Conservation (phyloP, 2,113 vertebrate species). For the Amblyornis subalaris region DNA sequence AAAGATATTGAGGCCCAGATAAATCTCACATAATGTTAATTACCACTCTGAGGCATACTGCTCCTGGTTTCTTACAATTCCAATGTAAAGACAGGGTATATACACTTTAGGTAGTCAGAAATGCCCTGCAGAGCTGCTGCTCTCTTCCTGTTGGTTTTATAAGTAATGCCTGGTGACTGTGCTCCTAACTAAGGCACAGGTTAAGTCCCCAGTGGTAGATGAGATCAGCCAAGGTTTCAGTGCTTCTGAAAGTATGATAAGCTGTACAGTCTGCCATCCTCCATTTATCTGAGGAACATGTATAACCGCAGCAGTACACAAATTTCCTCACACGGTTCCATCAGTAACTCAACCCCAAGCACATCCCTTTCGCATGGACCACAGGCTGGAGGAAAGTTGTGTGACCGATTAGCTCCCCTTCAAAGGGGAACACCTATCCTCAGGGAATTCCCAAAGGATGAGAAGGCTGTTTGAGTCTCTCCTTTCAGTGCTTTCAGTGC, state of each 20-base stretch:
- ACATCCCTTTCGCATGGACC: accelerated
- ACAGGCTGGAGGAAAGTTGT: background rate
- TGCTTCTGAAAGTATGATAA: background rate
- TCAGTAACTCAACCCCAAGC: background rate
- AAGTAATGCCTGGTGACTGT: background rate
- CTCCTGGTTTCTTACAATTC: background rate
- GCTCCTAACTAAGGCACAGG: background rate
- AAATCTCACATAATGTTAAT: background rate
- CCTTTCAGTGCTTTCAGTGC: background rate
- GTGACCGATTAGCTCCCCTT: background rate
- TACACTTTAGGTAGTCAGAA: background rate
- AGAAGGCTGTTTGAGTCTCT: background rate
- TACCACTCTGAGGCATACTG: background rate
- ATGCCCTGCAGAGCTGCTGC: background rate
- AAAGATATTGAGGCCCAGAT: background rate
- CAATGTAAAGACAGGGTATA: background rate
- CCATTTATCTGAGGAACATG: background rate
- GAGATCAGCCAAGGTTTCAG: background rate
- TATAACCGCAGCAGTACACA: background rate
- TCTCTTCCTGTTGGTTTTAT: background rate
- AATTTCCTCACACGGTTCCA: background rate
- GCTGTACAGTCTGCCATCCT: background rate
- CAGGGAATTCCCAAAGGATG: background rate
- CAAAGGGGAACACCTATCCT: background rate
- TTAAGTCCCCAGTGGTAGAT: background rate